Conservation (phyloP, 2,888 invertebrate species). For the Lasioglossum pauxillum region DNA sequence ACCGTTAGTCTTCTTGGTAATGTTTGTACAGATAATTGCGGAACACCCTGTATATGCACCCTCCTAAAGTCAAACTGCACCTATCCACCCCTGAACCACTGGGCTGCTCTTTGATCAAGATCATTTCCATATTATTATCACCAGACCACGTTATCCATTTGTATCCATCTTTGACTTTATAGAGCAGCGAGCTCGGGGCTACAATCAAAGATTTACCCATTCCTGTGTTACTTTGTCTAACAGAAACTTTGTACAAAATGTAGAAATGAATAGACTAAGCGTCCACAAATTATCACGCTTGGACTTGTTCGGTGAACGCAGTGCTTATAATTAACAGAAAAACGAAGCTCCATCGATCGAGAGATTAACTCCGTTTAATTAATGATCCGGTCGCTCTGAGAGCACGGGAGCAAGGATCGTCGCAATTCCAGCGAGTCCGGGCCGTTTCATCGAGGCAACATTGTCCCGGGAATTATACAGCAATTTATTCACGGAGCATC, state of each 20-base stretch:
- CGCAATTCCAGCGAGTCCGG: background rate
- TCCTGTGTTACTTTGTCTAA: background rate
- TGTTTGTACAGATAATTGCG: background rate
- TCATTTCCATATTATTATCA: conserved; percentile 2
- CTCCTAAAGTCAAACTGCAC: background rate
- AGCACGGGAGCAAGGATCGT: background rate
- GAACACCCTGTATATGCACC: background rate
- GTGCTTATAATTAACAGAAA: background rate
- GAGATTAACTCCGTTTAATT: background rate
- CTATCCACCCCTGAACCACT: background rate
- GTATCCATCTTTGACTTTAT: background rate
- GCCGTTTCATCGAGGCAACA: background rate
- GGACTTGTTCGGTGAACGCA: background rate
- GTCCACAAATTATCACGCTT: background rate
- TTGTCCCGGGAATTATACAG: background rate
- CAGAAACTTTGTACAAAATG: background rate
- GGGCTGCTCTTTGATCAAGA: background rate
- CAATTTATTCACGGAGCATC: conserved; percentile 1
- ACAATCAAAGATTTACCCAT: background rate
- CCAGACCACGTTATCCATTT: background rate
- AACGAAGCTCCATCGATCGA: background rate
- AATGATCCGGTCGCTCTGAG: background rate
- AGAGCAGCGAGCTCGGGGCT: background rate
- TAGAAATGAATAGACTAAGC: background rate
- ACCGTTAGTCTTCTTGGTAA: background rate